Base-by-base conservation (phyloP, 2,888 invertebrate species). In the Rugalucina vietnamica region DNA sequence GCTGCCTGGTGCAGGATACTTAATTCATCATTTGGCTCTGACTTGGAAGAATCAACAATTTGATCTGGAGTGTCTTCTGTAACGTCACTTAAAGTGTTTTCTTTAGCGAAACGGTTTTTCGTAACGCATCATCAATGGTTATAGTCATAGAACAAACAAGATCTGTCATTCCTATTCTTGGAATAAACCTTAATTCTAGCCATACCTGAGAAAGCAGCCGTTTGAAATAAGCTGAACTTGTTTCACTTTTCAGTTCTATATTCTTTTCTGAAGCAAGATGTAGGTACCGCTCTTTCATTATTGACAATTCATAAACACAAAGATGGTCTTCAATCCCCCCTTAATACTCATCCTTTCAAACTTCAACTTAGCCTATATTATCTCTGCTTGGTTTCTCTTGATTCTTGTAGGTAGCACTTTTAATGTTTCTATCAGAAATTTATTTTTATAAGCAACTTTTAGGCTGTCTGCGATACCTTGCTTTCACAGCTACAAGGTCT, bases 401-500 rank as follows among this genome's bases (percentile, higher is more conserved):
- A 36, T 36, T 75, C 29, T 24, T 14, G n/a, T 57, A 21, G 34
- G 65, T 32, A 29, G 24, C 27, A 14, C n/a, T 4, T n/a, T 54
- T 4, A 4, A 54, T 54, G 8, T 54, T 8, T 8, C 54, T 18
- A 18, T 54, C 12, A 14, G 54, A 54, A 4, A n/a, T 54, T 4
- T 54, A 54, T 21, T 54, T 34, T 36, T 8, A 27, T 24, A 36
- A 4, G 27, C 39, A 57, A 27, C 54, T 60, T 12, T 37, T 57
- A 14, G 49, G 36, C 39, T 76, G 65, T 4, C 76, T 14, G 34
- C 65, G 76, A 43, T 76, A 76, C 8, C 76, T 24, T 2, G 76
- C 76, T 76, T 69, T 69, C 3, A 43, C 49, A 27, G 76, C 76
- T 8, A 76, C 65, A 21, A 76, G 43, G 27, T 76, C 76, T 21